A percentile compares a stretch with the other conserved stretches of the same genome.
phyloP scores from a whole-genome alignment of 2,888 invertebrate species.

The Tolmerus cingulatus region DNA sequence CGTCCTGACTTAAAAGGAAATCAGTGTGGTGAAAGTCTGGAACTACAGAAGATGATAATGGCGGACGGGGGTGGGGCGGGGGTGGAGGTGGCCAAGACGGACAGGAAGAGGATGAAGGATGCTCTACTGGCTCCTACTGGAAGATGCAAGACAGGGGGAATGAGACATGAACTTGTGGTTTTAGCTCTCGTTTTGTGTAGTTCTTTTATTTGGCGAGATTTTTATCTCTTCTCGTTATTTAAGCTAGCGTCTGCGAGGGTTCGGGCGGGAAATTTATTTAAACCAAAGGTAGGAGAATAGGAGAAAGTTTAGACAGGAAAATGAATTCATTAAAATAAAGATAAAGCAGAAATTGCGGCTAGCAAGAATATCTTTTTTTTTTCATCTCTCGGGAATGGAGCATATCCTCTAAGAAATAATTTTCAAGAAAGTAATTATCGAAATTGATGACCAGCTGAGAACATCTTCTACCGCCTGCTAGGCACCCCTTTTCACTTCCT shows the following conservation, averaged over 20 bases:
- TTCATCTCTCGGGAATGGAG: neutral
- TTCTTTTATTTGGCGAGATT: neutral
- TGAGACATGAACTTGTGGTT: neutral
- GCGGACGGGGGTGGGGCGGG: neutral
- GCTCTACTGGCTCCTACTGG: neutral
- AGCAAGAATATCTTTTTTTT: neutral
- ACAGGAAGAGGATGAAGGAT: neutral
- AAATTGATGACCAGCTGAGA: neutral
- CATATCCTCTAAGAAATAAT: neutral
- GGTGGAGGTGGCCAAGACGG: neutral
- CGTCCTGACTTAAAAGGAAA: constrained; percentile 46
- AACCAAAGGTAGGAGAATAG: neutral
- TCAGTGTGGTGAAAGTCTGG: constrained; percentile 36
- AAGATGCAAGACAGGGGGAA: neutral
- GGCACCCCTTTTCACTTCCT: neutral
- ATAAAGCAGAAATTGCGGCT: neutral
- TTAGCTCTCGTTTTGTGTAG: neutral
- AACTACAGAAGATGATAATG: constrained; percentile 12
- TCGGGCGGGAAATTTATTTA: neutral
- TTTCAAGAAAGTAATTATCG: neutral
- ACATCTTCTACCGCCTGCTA: neutral
- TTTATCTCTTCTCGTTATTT: neutral
- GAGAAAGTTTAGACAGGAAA: neutral
- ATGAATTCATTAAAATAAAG: neutral
- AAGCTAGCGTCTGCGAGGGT: neutral